phyloP scores from a whole-genome alignment of 2,113 vertebrate genomes.

The Datnioides undecimradiatus region DNA sequence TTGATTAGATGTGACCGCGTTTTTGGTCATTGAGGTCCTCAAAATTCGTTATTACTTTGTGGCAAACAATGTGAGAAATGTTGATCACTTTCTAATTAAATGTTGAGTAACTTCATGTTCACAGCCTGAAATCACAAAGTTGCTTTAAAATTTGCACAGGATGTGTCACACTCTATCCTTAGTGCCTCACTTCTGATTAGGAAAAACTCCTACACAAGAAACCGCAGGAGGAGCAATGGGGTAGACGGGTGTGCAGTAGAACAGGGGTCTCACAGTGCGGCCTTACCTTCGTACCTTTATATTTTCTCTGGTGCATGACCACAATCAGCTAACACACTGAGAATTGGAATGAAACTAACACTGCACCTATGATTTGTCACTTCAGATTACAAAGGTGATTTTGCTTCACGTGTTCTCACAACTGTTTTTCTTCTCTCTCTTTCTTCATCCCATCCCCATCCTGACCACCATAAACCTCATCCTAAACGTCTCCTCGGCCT shows the following conservation, averaged over 20 bases:
- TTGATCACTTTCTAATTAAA: slow-evolving; percentile 4
- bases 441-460: background rate
- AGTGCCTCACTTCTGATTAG: background rate
- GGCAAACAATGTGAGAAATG: background rate
- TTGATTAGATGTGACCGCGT: slow-evolving; percentile 31
- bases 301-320: background rate
- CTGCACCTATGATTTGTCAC: background rate
- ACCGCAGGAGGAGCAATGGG: background rate
- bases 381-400: background rate
- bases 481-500: slow-evolving; percentile 31
- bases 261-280: too few relatives aligned
- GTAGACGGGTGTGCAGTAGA: background rate
- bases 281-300: background rate
- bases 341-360: slow-evolving; percentile 5
- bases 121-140: background rate
- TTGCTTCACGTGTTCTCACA: slow-evolving; percentile 17
- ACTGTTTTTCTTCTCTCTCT: background rate
- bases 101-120: background rate
- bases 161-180: background rate
- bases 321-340: background rate
- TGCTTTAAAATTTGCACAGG: background rate
- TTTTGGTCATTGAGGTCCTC: slow-evolving; percentile 8
- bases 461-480: background rate
- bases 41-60: background rate
- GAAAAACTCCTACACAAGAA: background rate